Evolutionary conservation across 2,888 invertebrate genomes (phyloP), one percentile per base, ranked within the genome.

Genomic region (Aphodius granarius): DNA sequence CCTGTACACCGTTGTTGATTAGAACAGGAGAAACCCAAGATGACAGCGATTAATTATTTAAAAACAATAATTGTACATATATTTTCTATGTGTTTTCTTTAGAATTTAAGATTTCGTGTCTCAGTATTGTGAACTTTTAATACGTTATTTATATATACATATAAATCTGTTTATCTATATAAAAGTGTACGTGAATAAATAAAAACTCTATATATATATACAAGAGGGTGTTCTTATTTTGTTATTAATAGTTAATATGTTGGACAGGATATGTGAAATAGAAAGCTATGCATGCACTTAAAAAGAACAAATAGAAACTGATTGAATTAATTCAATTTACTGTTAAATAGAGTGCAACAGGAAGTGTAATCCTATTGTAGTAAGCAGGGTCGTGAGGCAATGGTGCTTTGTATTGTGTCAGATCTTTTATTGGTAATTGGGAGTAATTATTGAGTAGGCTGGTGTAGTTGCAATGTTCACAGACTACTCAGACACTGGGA

Each of bases 1-100:
- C 89, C 76, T 89, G 88, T 81, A 86, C 88, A 77, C 91, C 91
- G 23, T 81, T 85, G 62, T 87, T 90, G 43, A 86, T 90, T 74
- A 83, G 82, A 78, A 83, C 82, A 74, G 82, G 82, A 15, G 79
- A 81, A 16, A 70, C 66, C 0, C 73, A 68, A 43, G 76, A 70
- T 17, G 76, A 77, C 70, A 77, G 76, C 63, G 76, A 77, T 68
- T 74, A 68, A 72, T 68, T 71, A 73, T 66, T 65, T 65, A 65
- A 18, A 62, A 18, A 15, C 9, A 18, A 68, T 68, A 68, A 21
- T 68, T 68, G 21, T 68, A 73, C 16, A 66, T 19, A 73, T 6
- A 23, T 66, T 73, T 65, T 20, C 71, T 23, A 23, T 71, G 43
- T 22, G 71, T 66, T 66, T 66, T 18, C 18, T 21, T 17, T 66